A percentile compares a stretch with the other conserved stretches of the same genome.
These are phyloP conservation scores for Sceloporus tristichus DNA, from an alignment of 2,113 vertebrate genomes.

Conservation along the genomic window DNA sequence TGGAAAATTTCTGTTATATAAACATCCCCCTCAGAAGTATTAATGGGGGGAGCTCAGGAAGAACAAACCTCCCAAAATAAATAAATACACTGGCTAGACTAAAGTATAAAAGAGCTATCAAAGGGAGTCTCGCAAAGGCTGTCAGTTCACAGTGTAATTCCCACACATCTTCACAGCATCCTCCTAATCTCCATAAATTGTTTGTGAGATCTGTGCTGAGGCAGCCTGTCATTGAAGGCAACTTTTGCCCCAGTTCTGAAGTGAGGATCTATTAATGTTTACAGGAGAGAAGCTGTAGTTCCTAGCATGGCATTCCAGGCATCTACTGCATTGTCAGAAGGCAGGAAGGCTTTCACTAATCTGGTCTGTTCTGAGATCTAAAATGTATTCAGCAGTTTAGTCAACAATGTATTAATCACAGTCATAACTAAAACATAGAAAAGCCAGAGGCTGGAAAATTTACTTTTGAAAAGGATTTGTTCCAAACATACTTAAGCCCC, in stretches of 20 bases:
- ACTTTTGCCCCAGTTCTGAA: neutral
- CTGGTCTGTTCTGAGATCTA: neutral
- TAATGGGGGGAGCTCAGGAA: constrained; percentile 65
- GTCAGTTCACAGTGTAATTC: constrained; percentile 51
- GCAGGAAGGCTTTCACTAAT: constrained; percentile 11
- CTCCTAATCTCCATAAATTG: constrained; percentile 37
- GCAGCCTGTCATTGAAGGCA: neutral
- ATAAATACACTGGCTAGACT: constrained; percentile 63
- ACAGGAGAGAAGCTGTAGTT: neutral
- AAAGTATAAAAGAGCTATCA: constrained; percentile 60
- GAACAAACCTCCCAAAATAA: constrained; percentile 58
- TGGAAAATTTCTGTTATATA: constrained; percentile 41
- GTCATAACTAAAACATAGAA: neutral
- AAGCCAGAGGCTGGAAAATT: neutral
- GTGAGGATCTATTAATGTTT: neutral
- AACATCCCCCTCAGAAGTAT: constrained; percentile 46
- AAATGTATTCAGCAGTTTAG: neutral
- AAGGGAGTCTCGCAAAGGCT: constrained; percentile 38
- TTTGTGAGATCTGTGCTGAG: constrained; percentile 7
- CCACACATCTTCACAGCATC: constrained; percentile 47
- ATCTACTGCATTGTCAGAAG: constrained; percentile 28
- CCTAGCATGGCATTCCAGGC: neutral
- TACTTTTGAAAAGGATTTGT: no score
- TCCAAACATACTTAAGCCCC: no score
- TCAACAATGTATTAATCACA: neutral